Percentiles rank a stretch among this genome's conserved stretches.
Conservation (phyloP, 2,113 vertebrate genomes). For the Carassius auratus region DNA sequence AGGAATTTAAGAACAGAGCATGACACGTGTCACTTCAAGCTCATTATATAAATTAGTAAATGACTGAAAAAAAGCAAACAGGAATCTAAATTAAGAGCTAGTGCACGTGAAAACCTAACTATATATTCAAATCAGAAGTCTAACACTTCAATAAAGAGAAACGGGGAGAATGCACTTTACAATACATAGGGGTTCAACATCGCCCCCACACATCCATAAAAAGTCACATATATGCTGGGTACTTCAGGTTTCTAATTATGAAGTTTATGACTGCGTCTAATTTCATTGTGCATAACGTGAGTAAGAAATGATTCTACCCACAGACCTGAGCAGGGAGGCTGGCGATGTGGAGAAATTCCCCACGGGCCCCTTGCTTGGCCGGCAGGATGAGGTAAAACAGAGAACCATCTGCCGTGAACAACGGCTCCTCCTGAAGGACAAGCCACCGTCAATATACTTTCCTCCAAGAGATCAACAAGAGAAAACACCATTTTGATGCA, state of each 20-base stretch:
- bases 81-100: not conserved
- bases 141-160: not conserved
- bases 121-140: not conserved
- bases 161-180: not conserved
- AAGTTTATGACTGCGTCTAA: constrained; percentile 8
- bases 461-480: not conserved
- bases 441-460: constrained; percentile 20
- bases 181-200: not conserved
- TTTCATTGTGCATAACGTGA: not conserved
- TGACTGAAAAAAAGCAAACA: not conserved
- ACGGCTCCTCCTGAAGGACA: constrained; percentile 71
- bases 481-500: not conserved
- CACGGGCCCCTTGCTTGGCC: constrained; percentile 79
- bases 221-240: not conserved
- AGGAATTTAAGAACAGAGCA: not conserved
- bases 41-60: not conserved
- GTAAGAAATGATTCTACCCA: constrained; percentile 22
- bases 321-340: constrained; percentile 77
- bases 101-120: not conserved
- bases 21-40: not conserved
- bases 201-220: not conserved
- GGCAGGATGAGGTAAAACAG: constrained; percentile 77
- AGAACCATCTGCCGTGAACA: constrained; percentile 75
- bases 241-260: constrained; percentile 4
- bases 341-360: constrained; percentile 80